Evolutionary conservation across 1,140 invertebrate genomes (phyloP).

Genomic region (Ridgeia piscesae): DNA sequence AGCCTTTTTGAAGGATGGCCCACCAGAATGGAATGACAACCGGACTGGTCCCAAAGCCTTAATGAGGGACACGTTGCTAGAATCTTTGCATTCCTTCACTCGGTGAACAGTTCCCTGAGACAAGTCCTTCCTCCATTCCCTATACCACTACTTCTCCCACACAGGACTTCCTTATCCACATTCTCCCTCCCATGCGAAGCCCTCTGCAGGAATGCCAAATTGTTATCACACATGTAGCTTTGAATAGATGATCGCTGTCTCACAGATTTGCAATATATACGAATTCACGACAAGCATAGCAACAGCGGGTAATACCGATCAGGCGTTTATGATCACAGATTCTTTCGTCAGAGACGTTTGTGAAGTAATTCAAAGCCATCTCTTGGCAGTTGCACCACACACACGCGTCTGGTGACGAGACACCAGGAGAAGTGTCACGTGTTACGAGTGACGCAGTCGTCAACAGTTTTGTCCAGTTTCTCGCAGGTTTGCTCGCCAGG

Average conservation of each 20-base stretch:
- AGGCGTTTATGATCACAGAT: background rate
- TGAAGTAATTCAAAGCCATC: background rate
- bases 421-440: background rate
- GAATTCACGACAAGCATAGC: background rate
- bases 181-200: background rate
- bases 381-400: background rate
- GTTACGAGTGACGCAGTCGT: background rate
- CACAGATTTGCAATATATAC: background rate
- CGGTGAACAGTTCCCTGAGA: background rate
- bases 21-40: background rate
- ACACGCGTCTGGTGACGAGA: background rate
- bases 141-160: too few species aligned
- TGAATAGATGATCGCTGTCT: background rate
- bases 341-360: background rate
- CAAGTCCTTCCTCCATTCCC: background rate
- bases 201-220: background rate
- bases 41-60: background rate
- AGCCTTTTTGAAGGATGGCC: background rate
- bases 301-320: background rate
- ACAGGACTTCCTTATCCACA: background rate
- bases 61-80: background rate
- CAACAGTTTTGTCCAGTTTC: background rate
- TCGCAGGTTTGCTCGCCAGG: background rate
- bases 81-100: background rate
- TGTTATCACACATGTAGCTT: background rate